These are phyloP conservation scores for Luperina testacea DNA, from an alignment of 2,888 invertebrate species.

Conservation along the genomic window DNA sequence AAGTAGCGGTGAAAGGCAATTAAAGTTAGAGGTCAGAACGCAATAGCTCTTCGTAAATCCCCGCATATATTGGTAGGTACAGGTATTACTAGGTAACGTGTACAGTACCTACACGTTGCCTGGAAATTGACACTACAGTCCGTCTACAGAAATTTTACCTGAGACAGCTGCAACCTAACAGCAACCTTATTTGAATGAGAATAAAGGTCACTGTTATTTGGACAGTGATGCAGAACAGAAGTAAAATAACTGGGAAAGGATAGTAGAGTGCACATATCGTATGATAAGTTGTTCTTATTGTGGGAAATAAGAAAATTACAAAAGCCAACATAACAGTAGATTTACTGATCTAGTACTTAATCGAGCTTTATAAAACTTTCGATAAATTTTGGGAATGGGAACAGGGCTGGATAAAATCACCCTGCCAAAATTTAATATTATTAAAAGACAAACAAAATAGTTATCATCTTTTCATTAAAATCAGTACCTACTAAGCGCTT, in stretches of 20 bases:
- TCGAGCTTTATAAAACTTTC: neutral
- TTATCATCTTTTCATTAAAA: neutral
- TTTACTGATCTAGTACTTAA: neutral
- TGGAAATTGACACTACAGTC: neutral
- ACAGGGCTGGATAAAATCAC: neutral
- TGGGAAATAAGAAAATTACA: neutral
- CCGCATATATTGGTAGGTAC: neutral
- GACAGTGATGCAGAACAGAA: no score
- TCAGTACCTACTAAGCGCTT: neutral
- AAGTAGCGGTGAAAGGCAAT: constrained; percentile 48
- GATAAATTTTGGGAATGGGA: neutral
- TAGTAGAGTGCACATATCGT: no score
- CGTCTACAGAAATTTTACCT: neutral
- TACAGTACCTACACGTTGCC: no score
- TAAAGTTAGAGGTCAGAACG: constrained; percentile 32
- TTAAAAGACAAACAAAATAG: neutral
- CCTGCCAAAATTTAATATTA: neutral
- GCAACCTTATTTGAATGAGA: neutral
- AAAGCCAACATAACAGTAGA: neutral
- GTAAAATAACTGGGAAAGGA: no score
- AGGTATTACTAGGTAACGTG: neutral
- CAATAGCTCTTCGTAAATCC: constrained; percentile 26
- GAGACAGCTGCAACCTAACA: neutral
- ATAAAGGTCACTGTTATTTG: no score
- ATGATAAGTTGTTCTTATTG: neutral